These are phyloP conservation scores for Pelosia muscerda DNA, from an alignment of 2,888 invertebrate genomes.

Conservation along the genomic window DNA sequence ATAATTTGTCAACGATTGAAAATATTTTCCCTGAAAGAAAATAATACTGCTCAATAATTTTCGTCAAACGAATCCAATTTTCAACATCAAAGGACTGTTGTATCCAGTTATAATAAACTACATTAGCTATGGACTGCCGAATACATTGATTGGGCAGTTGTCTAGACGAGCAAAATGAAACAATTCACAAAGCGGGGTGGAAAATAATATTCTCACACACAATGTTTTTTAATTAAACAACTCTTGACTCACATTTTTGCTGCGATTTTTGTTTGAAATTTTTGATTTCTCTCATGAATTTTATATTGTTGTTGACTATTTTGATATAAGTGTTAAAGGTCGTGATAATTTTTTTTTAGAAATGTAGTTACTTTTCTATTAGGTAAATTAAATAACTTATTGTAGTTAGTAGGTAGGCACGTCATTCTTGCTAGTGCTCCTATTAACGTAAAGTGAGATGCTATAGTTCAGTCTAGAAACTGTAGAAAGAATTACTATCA, in stretches of 20 bases:
- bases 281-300: not conserved
- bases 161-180: conserved; percentile 58
- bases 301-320: not conserved
- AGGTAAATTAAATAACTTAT: not conserved
- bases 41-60: conserved; percentile 25
- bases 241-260: not conserved
- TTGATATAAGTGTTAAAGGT: not conserved
- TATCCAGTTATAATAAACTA: conserved; percentile 45
- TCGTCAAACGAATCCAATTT: conserved; percentile 40
- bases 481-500: too few species aligned
- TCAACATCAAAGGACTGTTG: conserved; percentile 34
- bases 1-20: not conserved
- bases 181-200: conserved; percentile 26
- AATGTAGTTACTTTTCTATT: not conserved
- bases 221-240: not conserved
- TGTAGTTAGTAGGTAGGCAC: not conserved
- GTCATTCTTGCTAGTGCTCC: not conserved
- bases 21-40: not conserved
- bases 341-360: not conserved
- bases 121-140: conserved; percentile 56
- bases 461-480: not conserved
- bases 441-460: not conserved
- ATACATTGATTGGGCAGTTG: conserved; percentile 58
- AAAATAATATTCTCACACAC: conserved; percentile 25
- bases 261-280: not conserved